Evolutionary conservation across 2,888 invertebrate genomes (phyloP).

Genomic region (Dichetophora obliterata): DNA sequence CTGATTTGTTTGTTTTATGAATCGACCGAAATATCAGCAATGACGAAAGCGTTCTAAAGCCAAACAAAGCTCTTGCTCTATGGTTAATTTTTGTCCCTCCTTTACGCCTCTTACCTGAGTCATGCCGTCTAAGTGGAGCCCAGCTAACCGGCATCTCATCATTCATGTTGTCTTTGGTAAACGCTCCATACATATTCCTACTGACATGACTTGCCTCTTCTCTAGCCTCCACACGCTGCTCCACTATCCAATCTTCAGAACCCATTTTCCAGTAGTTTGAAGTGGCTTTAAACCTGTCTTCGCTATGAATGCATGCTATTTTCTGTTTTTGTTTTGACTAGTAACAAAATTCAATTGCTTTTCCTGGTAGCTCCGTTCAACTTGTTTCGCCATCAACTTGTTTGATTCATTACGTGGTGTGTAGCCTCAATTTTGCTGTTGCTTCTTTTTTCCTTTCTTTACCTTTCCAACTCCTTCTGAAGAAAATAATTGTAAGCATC

Average conservation of each 20-base stretch:
- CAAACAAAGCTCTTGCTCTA: not conserved
- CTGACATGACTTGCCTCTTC: too few relatives aligned
- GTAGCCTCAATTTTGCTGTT: not conserved
- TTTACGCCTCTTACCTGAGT: not conserved
- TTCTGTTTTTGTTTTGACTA: too few relatives aligned
- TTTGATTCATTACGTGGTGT: constrained; percentile 15
- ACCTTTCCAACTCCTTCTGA: too few relatives aligned
- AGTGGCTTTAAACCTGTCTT: too few relatives aligned
- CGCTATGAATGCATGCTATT: too few relatives aligned
- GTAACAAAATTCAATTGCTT: too few relatives aligned
- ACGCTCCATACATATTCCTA: not conserved
- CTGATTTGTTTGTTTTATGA: constrained; percentile 2
- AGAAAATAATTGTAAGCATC: too few relatives aligned
- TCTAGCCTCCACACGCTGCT: too few relatives aligned
- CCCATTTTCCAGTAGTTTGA: too few relatives aligned
- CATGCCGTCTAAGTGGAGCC: constrained; percentile 7
- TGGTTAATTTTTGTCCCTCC: not conserved
- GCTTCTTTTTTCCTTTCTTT: too few relatives aligned
- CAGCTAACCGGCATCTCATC: not conserved
- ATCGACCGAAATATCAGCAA: not conserved
- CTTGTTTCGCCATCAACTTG: constrained; percentile 11
- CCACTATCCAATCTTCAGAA: too few relatives aligned
- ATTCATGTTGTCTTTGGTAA: not conserved
- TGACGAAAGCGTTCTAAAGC: not conserved
- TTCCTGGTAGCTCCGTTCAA: not conserved